Base-by-base conservation (phyloP, 2,797 vertebrate genomes). In the Danio jaintianensis region DNA sequence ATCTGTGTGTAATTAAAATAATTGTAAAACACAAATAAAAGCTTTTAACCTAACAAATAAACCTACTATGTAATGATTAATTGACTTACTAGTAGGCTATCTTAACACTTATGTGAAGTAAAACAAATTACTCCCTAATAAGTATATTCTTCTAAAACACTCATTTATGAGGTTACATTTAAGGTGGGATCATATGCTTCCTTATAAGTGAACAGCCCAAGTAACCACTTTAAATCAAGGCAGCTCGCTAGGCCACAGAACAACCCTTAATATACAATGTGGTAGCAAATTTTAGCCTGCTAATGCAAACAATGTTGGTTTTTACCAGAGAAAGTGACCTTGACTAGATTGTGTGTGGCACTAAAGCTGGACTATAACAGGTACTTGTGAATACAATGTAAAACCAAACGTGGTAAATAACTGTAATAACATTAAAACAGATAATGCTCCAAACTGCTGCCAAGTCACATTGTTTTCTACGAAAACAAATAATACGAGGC, bases 251-350 rank as follows among this genome's bases (percentile, higher is more conserved):
- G 7, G 29, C 16, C 63, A 38, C 18, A n/a, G 12, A 40, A 7
- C 36, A 9, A 13, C 2, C 22, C 1, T 10, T 38, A 5, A 40
- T 62, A 8, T 42, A 11, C 6, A 20, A 36, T 13, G 50, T 56
- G 16, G 6, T n/a, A 43, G 0, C 5, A 40, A 38, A 12, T 15
- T 36, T 55, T 13, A 43, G 38, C 9, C 2, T 67, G 5, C 5
- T 20, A 38, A 58, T 68, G 64, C 53, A 78, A 78, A 78, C 47
- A 4, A 48, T 38, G 53, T 48, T 42, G 52, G 16, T 59, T 3
- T 0, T 20, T 9, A n/a, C 12, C 59, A 63, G 47, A 10, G 4
- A 13, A 52, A 53, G 18, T 66, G 48, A 29, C 13, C 18, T 38
- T 11, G 22, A 61, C 1, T 58, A 47, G 9, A 52, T 6, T 42